phyloP scores from a whole-genome alignment of 2,797 vertebrate species.

The Acanthiza pusilla region DNA sequence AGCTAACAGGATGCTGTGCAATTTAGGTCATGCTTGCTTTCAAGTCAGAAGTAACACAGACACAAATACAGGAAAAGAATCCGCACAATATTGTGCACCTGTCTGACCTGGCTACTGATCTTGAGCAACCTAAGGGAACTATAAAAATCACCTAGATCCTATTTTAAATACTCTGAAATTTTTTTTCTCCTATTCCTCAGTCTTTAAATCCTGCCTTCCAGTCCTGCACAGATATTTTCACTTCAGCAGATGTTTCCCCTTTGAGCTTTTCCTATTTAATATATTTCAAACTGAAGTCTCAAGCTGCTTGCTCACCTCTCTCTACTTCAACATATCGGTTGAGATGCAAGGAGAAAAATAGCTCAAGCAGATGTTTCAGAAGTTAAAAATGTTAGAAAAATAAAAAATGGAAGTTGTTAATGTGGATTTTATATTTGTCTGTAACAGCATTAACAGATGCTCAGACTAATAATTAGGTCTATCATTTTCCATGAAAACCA shows the following conservation, averaged over 20 bases:
- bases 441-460: slow-evolving; percentile 67
- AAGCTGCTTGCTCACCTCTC: slow-evolving; percentile 55
- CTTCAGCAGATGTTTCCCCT: slow-evolving; percentile 27
- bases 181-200: background rate
- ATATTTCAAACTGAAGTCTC: slow-evolving; percentile 55
- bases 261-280: slow-evolving; percentile 40
- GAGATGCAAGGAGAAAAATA: slow-evolving; percentile 56
- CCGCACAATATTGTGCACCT: background rate
- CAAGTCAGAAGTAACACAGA: background rate
- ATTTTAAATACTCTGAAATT: background rate
- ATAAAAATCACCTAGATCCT: background rate
- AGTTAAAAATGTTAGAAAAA: slow-evolving; percentile 35
- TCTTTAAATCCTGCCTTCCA: background rate
- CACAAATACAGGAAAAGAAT: background rate
- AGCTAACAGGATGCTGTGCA: background rate
- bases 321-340: slow-evolving; percentile 42
- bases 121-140: background rate
- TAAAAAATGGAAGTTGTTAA: slow-evolving; percentile 57
- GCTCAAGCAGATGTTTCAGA: slow-evolving; percentile 72
- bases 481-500: slow-evolving; percentile 54
- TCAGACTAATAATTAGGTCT: slow-evolving; percentile 63
- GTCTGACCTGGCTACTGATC: background rate
- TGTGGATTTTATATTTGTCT: slow-evolving; percentile 65
- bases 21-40: background rate
- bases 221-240: background rate